Conservation (phyloP, 2,113 vertebrate species). For the Pelodiscus sinensis region DNA sequence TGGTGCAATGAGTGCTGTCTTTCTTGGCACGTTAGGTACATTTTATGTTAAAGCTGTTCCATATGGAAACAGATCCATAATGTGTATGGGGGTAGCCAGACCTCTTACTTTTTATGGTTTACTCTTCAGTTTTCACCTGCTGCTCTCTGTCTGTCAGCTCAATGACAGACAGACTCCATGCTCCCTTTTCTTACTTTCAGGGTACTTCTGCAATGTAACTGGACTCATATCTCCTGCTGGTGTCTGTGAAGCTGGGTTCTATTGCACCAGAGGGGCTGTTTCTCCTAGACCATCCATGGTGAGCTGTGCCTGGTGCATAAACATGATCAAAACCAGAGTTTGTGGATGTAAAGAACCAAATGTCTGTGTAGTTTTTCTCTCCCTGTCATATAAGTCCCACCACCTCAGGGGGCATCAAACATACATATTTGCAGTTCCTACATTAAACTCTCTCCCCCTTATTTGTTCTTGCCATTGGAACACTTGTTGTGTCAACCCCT, state of each 20-base stretch:
- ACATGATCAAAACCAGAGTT: rapidly evolving
- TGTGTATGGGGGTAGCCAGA: not conserved
- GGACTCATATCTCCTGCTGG: constrained; percentile 84
- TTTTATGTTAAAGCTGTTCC: not conserved
- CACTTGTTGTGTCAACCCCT: not conserved
- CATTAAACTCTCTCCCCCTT: not conserved
- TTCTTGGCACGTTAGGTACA: not conserved
- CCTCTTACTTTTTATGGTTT: not conserved
- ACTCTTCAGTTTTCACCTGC: not conserved
- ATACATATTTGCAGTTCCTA: not conserved
- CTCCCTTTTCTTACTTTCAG: constrained; percentile 70
- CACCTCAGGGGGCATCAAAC: not conserved
- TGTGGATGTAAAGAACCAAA: not conserved
- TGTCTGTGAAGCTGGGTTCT: constrained; percentile 87
- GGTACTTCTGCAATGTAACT: constrained; percentile 83
- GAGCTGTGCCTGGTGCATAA: not conserved
- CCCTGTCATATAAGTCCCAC: no score
- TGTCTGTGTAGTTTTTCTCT: not conserved
- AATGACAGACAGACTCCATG: not conserved
- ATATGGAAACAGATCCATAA: not conserved
- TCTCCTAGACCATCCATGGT: constrained; percentile 74
- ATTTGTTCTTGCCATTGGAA: not conserved
- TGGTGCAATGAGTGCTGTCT: not conserved
- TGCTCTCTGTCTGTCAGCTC: not conserved
- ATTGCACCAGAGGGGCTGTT: constrained; percentile 80